A percentile compares a stretch with the other conserved stretches of the same genome.
These are phyloP conservation scores for Acanthurus tractus DNA, from an alignment of 2,797 vertebrate species.

Conservation along the genomic window DNA sequence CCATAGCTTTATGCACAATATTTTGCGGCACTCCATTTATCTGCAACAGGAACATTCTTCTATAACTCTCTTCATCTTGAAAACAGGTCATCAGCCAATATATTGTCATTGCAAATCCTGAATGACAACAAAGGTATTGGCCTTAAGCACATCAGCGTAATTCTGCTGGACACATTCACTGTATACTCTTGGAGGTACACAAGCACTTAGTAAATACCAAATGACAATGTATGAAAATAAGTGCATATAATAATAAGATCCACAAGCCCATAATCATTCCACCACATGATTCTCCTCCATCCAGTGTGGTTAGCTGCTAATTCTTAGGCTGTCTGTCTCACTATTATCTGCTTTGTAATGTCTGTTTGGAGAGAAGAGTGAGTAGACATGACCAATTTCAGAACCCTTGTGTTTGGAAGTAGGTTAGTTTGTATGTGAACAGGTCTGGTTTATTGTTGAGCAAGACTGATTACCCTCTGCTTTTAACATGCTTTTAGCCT, in stretches of 20 bases:
- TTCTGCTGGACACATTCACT: slow-evolving; percentile 4
- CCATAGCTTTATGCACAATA: no score
- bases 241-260: slow-evolving; percentile 23
- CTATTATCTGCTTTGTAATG: slow-evolving; percentile 8
- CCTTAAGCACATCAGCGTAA: background rate
- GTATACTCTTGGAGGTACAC: background rate
- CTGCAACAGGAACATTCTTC: no score
- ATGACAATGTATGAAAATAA: slow-evolving; percentile 2
- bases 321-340: slow-evolving; percentile 19
- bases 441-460: background rate
- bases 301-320: slow-evolving; percentile 24
- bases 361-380: slow-evolving; percentile 10
- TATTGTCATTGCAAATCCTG: background rate
- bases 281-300: slow-evolving; percentile 7
- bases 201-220: background rate
- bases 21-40: no score
- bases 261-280: slow-evolving; percentile 33
- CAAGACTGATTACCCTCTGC: background rate
- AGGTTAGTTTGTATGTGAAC: slow-evolving; percentile 4
- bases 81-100: background rate
- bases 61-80: no score
- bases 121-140: background rate
- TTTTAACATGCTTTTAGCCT: background rate
- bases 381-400: background rate
- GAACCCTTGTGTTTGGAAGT: background rate